Percentiles rank a stretch among this genome's conserved stretches.
Conservation (phyloP, 2,113 vertebrate species). For the Cardinalis cardinalis region DNA sequence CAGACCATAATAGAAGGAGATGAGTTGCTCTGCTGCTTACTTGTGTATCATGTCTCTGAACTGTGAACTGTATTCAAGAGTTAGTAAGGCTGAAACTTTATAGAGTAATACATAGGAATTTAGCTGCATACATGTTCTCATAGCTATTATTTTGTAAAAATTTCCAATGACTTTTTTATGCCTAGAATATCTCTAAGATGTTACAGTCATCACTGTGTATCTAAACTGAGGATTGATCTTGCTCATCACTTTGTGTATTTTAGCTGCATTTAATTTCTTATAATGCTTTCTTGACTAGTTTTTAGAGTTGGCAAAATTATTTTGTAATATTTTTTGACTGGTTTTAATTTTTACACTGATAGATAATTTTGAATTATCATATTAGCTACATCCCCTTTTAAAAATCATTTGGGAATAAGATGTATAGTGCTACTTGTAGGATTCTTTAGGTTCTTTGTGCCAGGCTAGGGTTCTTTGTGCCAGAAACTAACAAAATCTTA, state of each 20-base stretch:
- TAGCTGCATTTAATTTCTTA: background rate
- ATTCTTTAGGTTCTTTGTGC: background rate
- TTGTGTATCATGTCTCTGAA: background rate
- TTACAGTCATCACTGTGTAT: background rate
- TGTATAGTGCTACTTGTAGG: accelerated
- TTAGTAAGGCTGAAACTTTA: background rate
- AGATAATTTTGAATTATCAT: background rate
- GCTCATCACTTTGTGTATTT: accelerated
- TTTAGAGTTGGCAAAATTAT: background rate
- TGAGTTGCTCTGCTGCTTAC: background rate
- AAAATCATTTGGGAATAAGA: background rate
- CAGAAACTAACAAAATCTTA: background rate
- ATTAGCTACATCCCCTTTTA: background rate
- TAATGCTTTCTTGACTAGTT: background rate
- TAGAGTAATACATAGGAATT: background rate
- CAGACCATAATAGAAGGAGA: background rate
- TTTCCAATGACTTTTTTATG: background rate
- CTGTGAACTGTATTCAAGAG: background rate
- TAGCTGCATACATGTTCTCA: background rate
- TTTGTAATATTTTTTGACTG: background rate
- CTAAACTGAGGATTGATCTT: background rate
- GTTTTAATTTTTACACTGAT: background rate
- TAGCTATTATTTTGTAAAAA: background rate
- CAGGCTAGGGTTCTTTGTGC: background rate
- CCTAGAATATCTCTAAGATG: background rate